Evolutionary conservation across 1,140 invertebrate genomes (phyloP), one percentile per base, ranked within the genome.

Genomic region (Cyclina sinensis): DNA sequence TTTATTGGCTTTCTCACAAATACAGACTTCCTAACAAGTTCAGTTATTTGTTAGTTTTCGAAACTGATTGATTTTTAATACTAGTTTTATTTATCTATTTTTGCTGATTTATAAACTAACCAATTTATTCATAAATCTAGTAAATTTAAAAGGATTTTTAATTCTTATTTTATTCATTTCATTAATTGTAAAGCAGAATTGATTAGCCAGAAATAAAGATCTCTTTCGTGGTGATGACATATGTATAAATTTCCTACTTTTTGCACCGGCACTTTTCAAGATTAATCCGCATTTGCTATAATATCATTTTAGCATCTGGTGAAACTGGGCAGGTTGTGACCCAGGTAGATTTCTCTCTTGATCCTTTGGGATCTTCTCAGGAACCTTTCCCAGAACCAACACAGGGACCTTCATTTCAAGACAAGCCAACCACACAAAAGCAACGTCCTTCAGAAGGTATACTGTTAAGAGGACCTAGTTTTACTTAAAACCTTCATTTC

Each of bases 21-120:
- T 79, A 79, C 27, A 79, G 43, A 32, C 74, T 79, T 79, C 48
- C 48, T 79, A 27, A 79, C 74, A 79, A 11, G 74, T 79, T 5
- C 39, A 73, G 68, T 73, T 73, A 5, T 37, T 73, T 73, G 21
- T n/a, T 39, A 32, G 37, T 35, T 39, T 70, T 21, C 12, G 12
- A 39, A 9, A 70, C 30, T 39, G 11, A 70, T 35, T 32, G 30
- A 30, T 12, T 11, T n/a, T 27, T 68, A 68, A 18, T 68, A 73
- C 68, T 73, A 62, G n/a, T n/a, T n/a, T n/a, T n/a, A 62, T 62
- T 62, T 27, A 62, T 62, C 39, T 73, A 21, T 73, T 30, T 73
- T 73, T 73, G 68, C 39, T 73, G 37, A 73, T 18, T 3, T 37
- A 73, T 73, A 37, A 37, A 73, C 12, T 37, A 37, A 73, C 39